These are phyloP conservation scores for Sebastes oblongus DNA, from an alignment of 2,797 vertebrate genomes.

Conservation along the genomic window DNA sequence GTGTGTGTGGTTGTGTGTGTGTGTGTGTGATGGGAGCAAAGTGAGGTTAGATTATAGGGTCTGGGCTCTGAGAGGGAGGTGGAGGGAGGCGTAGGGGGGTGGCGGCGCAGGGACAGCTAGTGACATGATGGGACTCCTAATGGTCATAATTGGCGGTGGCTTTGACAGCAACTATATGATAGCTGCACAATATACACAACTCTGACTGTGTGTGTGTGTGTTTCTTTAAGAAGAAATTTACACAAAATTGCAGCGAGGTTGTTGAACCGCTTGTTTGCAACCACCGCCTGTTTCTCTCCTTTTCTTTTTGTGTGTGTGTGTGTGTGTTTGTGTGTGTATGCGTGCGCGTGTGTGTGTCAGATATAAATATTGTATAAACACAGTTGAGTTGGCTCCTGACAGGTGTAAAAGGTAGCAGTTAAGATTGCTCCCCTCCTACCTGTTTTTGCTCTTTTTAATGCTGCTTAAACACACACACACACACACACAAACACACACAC, in stretches of 20 bases:
- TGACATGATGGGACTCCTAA: constrained; percentile 99
- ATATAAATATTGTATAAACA: constrained; percentile 72
- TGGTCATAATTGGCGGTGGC: constrained; percentile 98
- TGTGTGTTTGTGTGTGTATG: constrained; percentile 14
- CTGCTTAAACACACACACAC: constrained; percentile 31
- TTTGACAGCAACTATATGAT: constrained; percentile 99
- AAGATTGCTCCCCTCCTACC: constrained; percentile 64
- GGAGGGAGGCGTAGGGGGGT: constrained; percentile 85
- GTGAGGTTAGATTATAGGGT: constrained; percentile 99
- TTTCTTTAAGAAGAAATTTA: constrained; percentile 96
- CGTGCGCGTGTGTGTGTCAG: constrained; percentile 17
- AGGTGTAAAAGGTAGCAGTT: constrained; percentile 84
- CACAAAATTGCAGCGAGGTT: constrained; percentile 96
- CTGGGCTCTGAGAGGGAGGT: constrained; percentile 78
- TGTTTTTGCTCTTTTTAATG: constrained; percentile 61
- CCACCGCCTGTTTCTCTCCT: constrained; percentile 86
- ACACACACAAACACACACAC: constrained; percentile 12
- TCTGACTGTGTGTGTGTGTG: constrained; percentile 56
- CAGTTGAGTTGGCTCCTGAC: constrained; percentile 73
- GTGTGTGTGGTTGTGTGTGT: constrained; percentile 74
- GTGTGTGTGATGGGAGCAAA: constrained; percentile 90
- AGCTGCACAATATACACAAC: constrained; percentile 90
- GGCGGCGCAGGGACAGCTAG: constrained; percentile 88
- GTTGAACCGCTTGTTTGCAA: constrained; percentile 82
- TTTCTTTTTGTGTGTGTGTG: constrained; percentile 31